Evolutionary conservation across 2,888 invertebrate species (phyloP).

Genomic region (Anaspis maculata): DNA sequence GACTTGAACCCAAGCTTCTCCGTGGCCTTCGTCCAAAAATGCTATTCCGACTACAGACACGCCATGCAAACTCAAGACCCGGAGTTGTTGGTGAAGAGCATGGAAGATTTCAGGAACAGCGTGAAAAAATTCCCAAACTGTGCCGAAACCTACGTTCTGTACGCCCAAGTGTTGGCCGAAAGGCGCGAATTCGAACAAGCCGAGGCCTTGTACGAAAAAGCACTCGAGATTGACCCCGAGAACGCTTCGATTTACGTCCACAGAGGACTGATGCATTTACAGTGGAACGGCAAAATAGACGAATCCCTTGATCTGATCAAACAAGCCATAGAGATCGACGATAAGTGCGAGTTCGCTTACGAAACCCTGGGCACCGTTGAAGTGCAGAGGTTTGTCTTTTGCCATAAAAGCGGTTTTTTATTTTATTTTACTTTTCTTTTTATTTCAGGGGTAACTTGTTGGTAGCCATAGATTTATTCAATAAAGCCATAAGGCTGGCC

Average conservation of each 20-base stretch:
- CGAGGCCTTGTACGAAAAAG: conserved; percentile 72
- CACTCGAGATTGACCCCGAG: conserved; percentile 70
- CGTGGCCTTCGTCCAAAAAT: conserved; percentile 82
- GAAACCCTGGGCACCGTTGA: conserved; percentile 93
- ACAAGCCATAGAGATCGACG: conserved; percentile 78
- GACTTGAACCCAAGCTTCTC: conserved; percentile 76
- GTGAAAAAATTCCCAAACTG: conserved; percentile 74
- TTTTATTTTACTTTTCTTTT: conserved; percentile 7
- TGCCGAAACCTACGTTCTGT: conserved; percentile 79
- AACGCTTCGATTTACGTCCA: conserved; percentile 86
- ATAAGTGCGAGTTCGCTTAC: conserved; percentile 89
- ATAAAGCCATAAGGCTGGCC: conserved; percentile 77
- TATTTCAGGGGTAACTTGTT: conserved; percentile 70
- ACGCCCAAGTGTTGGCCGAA: conserved; percentile 75
- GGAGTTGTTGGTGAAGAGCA: conserved; percentile 54
- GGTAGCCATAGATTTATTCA: conserved; percentile 76
- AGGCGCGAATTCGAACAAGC: conserved; percentile 77
- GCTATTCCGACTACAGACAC: conserved; percentile 72
- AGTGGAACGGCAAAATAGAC: conserved; percentile 77
- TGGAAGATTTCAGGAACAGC: conserved; percentile 66
- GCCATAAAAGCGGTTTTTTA: conserved; percentile 5
- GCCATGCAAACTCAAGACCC: conserved; percentile 39
- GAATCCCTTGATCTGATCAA: conserved; percentile 70
- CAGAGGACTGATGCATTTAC: conserved; percentile 72
- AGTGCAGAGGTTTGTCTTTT: conserved; percentile 65